Evolutionary conservation across 2,888 invertebrate species (phyloP).

Genomic region (Epistrophe eligans): DNA sequence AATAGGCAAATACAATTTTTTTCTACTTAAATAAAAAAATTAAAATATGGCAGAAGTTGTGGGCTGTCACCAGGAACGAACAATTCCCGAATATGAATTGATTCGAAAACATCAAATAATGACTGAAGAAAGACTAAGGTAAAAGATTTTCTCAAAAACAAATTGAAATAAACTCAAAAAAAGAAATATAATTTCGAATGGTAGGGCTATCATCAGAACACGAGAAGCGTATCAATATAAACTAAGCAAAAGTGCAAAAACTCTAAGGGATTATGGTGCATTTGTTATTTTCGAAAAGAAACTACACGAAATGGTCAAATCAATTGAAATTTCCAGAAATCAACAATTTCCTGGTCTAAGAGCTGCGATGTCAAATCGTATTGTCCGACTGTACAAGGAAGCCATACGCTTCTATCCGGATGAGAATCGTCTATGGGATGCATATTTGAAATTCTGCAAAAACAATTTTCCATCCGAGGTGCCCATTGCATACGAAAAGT

Average conservation of each 20-base stretch:
- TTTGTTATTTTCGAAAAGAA: constrained; percentile 82
- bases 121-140: background rate
- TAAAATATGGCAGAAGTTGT: background rate
- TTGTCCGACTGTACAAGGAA: constrained; percentile 90
- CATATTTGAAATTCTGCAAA: constrained; percentile 91
- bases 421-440: constrained; percentile 90
- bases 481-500: constrained; percentile 86
- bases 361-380: constrained; percentile 88
- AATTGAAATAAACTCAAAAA: constrained; percentile 85
- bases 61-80: background rate
- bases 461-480: constrained; percentile 86
- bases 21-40: background rate
- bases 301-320: constrained; percentile 79
- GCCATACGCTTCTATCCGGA: constrained; percentile 88
- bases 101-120: constrained; percentile 8
- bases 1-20: background rate
- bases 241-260: constrained; percentile 79
- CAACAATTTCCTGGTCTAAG: constrained; percentile 87
- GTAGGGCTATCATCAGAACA: constrained; percentile 79
- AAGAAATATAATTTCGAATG: constrained; percentile 81
- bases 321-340: constrained; percentile 87
- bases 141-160: background rate
- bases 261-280: constrained; percentile 79
- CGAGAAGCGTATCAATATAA: constrained; percentile 80
- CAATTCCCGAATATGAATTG: constrained; percentile 9